Evolutionary conservation across 2,113 vertebrate species (phyloP).

Genomic region (Neofelis nebulosa): DNA sequence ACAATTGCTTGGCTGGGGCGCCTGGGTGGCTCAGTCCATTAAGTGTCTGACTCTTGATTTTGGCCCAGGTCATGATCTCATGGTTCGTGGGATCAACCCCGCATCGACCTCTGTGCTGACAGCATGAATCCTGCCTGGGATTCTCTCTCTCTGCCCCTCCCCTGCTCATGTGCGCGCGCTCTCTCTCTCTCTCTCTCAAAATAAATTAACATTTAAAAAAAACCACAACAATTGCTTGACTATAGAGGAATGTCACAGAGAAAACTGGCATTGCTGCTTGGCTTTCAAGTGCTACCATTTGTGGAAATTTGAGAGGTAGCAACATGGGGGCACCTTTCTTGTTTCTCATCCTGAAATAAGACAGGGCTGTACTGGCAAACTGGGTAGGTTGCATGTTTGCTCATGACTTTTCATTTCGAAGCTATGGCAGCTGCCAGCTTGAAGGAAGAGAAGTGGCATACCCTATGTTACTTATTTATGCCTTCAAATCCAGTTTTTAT

Average conservation of each 20-base stretch:
- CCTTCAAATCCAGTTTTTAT: slow-evolving; percentile 41
- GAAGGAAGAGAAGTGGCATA: slow-evolving; percentile 16
- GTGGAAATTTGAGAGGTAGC: not conserved
- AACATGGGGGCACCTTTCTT: not conserved
- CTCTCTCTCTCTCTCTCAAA: no score
- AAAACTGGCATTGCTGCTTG: not conserved
- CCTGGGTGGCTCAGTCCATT: no score
- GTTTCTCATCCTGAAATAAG: not conserved
- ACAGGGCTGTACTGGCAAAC: not conserved
- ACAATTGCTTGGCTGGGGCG: not conserved
- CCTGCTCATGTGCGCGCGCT: no score
- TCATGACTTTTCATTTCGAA: not conserved
- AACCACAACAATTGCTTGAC: not conserved
- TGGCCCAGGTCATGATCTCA: no score
- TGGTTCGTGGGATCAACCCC: no score
- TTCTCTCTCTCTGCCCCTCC: no score
- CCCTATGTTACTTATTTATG: not conserved
- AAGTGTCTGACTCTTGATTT: no score
- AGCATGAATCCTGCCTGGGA: no score
- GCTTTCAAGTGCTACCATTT: not conserved
- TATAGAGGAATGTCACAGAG: not conserved
- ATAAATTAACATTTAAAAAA: no score
- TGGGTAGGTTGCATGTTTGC: not conserved
- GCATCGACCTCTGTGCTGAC: no score
- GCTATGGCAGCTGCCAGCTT: not conserved